Conservation (phyloP, 2,888 invertebrate species). For the Cheilosia vulpina region DNA sequence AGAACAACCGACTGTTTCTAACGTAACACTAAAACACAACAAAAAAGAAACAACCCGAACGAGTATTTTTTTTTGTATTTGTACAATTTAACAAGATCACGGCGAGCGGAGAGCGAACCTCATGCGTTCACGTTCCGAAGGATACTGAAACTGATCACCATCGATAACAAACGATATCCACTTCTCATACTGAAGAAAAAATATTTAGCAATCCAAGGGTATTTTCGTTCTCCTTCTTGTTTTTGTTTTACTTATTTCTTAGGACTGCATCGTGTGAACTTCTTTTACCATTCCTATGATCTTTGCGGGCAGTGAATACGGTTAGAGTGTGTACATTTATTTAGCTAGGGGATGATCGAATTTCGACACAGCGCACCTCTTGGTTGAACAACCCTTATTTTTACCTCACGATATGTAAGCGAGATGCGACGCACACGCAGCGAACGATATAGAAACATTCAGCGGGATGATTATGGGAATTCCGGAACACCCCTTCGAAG, state of each 20-base stretch:
- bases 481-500: constrained; percentile 53
- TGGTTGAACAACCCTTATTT: constrained; percentile 51
- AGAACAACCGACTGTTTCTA: background rate
- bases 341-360: constrained; percentile 47
- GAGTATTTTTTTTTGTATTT: constrained; percentile 1
- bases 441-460: constrained; percentile 10
- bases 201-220: constrained; percentile 13
- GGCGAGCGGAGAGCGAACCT: constrained; percentile 21
- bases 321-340: constrained; percentile 3
- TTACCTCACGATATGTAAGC: constrained; percentile 1
- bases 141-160: constrained; percentile 46
- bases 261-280: constrained; percentile 57
- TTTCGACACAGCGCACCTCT: constrained; percentile 5
- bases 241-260: constrained; percentile 6
- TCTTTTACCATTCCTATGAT: constrained; percentile 12
- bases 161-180: constrained; percentile 42
- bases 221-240: constrained; percentile 40
- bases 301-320: constrained; percentile 23
- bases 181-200: background rate
- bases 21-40: constrained; percentile 5
- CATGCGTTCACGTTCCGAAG: constrained; percentile 54
- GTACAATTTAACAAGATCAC: constrained; percentile 24
- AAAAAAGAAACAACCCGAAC: constrained; percentile 12
- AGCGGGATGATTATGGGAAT: constrained; percentile 48
- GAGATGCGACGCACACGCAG: constrained; percentile 12